Conservation (phyloP, 2,888 invertebrate genomes). For the Platypus cylindrus region DNA sequence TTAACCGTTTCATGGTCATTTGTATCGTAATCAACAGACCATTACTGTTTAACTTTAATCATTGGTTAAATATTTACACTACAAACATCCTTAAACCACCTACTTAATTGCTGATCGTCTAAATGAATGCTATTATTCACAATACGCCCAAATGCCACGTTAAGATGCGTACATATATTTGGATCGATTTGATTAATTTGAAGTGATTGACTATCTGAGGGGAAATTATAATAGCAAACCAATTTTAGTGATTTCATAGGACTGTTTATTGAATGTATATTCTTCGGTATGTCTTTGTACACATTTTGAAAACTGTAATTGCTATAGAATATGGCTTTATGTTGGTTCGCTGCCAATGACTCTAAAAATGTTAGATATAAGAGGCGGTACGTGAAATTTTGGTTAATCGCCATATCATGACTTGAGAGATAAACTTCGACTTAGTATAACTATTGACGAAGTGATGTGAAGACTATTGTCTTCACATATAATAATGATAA, state of each 20-base stretch:
- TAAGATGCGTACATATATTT: constrained; percentile 70
- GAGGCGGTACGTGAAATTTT: no score
- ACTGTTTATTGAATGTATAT: constrained; percentile 8
- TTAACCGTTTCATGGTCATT: no score
- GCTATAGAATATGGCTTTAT: constrained; percentile 26
- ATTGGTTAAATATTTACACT: no score
- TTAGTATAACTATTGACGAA: no score
- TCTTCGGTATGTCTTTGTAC: constrained; percentile 15
- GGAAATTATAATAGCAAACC: constrained; percentile 61
- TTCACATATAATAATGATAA: no score
- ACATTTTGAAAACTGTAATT: constrained; percentile 15
- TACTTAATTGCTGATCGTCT: constrained; percentile 24
- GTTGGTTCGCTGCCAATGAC: constrained; percentile 19
- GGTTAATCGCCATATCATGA: no score
- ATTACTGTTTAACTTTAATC: no score
- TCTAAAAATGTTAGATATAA: no score
- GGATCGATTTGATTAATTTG: constrained; percentile 44
- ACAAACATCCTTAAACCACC: no score
- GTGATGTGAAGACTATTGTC: no score
- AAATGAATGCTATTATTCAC: constrained; percentile 47
- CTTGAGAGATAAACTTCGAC: no score
- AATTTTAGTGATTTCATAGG: constrained; percentile 23
- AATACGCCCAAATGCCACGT: constrained; percentile 60
- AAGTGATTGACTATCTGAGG: constrained; percentile 24
- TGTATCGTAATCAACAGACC: no score